Conservation (phyloP, 2,113 vertebrate species). For the Proterorhinus semilunaris region DNA sequence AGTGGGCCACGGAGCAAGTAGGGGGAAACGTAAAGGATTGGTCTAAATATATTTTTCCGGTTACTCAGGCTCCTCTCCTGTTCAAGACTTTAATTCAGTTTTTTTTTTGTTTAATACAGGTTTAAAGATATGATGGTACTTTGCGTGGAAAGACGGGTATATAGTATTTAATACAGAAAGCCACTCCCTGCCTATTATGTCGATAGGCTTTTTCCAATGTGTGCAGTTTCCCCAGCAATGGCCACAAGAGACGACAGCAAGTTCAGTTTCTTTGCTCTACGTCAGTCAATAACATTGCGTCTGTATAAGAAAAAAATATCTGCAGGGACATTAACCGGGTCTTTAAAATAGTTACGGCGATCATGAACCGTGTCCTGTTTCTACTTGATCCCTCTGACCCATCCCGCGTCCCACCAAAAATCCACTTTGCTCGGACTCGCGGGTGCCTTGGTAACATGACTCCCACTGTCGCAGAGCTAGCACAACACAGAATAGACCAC, state of each 20-base stretch:
- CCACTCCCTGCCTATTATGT: background rate
- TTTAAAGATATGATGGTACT: no score
- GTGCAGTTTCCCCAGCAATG: background rate
- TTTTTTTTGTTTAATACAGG: no score
- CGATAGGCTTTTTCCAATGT: background rate
- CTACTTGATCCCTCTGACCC: slow-evolving; percentile 55
- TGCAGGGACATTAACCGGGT: slow-evolving; percentile 40
- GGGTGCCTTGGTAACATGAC: slow-evolving; percentile 56
- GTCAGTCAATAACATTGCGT: slow-evolving; percentile 20
- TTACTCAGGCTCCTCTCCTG: no score
- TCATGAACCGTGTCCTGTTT: slow-evolving; percentile 40
- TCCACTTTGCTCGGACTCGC: slow-evolving; percentile 42
- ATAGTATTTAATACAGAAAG: background rate
- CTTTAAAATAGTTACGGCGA: slow-evolving; percentile 39
- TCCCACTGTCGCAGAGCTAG: slow-evolving; percentile 49
- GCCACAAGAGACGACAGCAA: background rate
- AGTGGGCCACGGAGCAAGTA: slow-evolving; percentile 37
- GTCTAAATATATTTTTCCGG: slow-evolving; percentile 29
- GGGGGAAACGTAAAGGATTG: slow-evolving; percentile 53
- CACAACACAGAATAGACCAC: slow-evolving; percentile 53
- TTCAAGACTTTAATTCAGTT: no score
- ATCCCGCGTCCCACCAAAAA: slow-evolving; percentile 32
- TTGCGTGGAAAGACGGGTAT: no score
- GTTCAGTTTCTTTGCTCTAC: background rate
- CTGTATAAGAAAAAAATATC: slow-evolving; percentile 4